Base-by-base conservation (phyloP, 1,140 invertebrate genomes). In the Portunus trituberculatus region DNA sequence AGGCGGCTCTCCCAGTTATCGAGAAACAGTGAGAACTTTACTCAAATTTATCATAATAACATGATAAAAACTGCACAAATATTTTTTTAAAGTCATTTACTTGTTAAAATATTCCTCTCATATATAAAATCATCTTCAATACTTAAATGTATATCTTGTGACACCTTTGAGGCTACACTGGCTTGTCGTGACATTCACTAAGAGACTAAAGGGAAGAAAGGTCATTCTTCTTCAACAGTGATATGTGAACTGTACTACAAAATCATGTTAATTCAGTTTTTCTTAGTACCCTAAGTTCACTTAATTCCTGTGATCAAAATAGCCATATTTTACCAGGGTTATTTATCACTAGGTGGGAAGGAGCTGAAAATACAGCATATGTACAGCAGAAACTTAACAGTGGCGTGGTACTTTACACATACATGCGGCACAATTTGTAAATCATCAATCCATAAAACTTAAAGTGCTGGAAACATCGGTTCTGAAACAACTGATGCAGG, bases 361-460 rank as follows among this genome's bases (percentile, higher is more conserved):
- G 20, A 67, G 83, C 84, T 93, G 39, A 93, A 93, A 31, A 52
- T 76, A 90, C 52, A 46, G 88, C 59, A 94, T 94, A 94, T 94
- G 32, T 94, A 94, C 93, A 94, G 93, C 93, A 94, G 67, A 89
- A 91, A 94, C 45, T 48, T 90, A 28, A 90, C 83, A 90, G 82
- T 29, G 90, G 87, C 88, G 90, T 82, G 59, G 90, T 94, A 89
- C 87, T 89, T 83, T 83, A 82, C 29, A 94, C 59, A 94, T 89
- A 52, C 92, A 76, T 91, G 52, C 67, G 39, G 29, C 29, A 76
- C 67, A 76, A 32, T 67, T 31, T 76, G 48, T 59, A 7, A 91
- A 76, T 48, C 20, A 28, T 83, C 45, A 93, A 84, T 93, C 82
- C 91, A 86, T 45, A 46, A 84, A 83, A 93, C 20, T 83, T 28